These are phyloP conservation scores for Delichon dasypus DNA, from an alignment of 2,797 vertebrate species.

Conservation along the genomic window DNA sequence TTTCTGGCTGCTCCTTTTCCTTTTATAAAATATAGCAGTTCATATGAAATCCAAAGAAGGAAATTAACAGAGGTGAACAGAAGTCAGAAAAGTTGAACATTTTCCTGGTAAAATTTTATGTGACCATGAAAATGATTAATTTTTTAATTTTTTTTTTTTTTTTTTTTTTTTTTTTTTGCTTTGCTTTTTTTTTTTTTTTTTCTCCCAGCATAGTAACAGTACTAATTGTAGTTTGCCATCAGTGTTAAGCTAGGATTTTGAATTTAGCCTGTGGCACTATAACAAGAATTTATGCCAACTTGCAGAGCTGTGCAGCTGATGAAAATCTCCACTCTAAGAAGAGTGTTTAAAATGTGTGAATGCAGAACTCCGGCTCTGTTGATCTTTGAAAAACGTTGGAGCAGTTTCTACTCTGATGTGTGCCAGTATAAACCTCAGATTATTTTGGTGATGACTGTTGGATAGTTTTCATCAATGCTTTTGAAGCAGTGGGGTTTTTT, in stretches of 20 bases:
- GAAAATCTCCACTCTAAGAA: neutral
- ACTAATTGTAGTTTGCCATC: constrained; percentile 1
- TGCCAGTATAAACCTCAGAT: neutral
- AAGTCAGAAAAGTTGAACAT: neutral
- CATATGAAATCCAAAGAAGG: neutral
- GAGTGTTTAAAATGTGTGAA: neutral
- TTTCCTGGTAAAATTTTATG: neutral
- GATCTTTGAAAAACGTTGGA: neutral
- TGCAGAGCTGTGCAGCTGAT: constrained; percentile 11
- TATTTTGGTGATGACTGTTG: neutral
- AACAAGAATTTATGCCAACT: constrained; percentile 34
- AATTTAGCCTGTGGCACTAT: neutral
- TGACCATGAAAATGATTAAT: neutral
- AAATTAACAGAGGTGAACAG: neutral
- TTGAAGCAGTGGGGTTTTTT: neutral
- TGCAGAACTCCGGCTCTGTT: neutral
- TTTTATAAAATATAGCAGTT: neutral
- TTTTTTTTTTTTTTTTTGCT: neutral
- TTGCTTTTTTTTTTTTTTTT: neutral
- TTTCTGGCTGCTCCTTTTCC: neutral
- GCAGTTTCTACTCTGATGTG: neutral
- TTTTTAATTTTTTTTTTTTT: neutral
- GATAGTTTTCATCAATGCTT: neutral
- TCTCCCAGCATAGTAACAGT: neutral
- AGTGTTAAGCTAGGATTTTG: constrained; percentile 17